These are phyloP conservation scores for Archocentrus centrarchus DNA, from an alignment of 2,113 vertebrate species.

Conservation along the genomic window DNA sequence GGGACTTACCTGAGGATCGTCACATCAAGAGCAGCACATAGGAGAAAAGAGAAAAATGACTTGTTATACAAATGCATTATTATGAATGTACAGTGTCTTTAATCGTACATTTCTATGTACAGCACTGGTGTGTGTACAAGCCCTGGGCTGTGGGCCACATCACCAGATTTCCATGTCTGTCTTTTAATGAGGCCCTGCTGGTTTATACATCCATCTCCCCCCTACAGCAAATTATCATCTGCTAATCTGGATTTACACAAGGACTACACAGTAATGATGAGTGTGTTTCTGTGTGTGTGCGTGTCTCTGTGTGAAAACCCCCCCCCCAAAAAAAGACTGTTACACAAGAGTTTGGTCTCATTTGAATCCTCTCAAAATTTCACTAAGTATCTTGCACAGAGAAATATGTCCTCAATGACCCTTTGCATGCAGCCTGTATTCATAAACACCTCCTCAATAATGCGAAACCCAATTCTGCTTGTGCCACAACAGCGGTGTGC, in stretches of 20 bases:
- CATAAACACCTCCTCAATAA: conserved; percentile 46
- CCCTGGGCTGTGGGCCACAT: conserved; percentile 58
- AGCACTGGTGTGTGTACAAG: conserved; percentile 13
- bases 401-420: neutral
- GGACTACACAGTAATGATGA: conserved; percentile 32
- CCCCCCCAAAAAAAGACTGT: conserved; percentile 5
- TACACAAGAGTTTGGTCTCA: conserved; percentile 38
- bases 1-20: conserved; percentile 62
- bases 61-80: neutral
- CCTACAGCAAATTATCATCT: conserved; percentile 64
- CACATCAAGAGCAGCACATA: conserved; percentile 48
- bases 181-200: conserved; percentile 65
- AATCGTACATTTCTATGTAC: neutral
- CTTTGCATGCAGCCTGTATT: conserved; percentile 9
- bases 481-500: neutral
- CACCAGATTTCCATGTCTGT: conserved; percentile 56
- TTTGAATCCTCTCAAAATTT: conserved; percentile 49
- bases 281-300: neutral
- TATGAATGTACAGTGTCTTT: neutral
- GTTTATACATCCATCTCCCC: conserved; percentile 53
- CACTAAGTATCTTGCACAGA: conserved; percentile 30
- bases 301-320: neutral
- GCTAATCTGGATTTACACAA: conserved; percentile 74
- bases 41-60: conserved; percentile 9
- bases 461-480: conserved; percentile 26